Evolutionary conservation across 2,888 invertebrate genomes (phyloP).

Genomic region (Caenorhabditis uteleia): DNA sequence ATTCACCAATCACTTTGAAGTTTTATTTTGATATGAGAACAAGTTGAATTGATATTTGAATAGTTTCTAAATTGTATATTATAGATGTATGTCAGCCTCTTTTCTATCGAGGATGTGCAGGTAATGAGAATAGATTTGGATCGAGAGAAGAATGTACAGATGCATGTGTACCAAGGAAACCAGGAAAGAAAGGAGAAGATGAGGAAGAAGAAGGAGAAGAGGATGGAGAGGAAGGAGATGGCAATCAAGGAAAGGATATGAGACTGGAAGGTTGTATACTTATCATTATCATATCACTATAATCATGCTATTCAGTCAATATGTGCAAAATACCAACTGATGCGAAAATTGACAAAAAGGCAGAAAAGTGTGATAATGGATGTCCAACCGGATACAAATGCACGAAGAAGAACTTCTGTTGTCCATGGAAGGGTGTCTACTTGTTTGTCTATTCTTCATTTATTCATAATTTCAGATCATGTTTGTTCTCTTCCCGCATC

Average conservation of each 20-base stretch:
- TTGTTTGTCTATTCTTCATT: not conserved
- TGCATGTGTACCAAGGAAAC: slow-evolving; percentile 30
- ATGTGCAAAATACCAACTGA: slow-evolving; percentile 44
- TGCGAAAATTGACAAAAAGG: slow-evolving; percentile 43
- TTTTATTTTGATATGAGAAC: slow-evolving; percentile 43
- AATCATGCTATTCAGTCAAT: slow-evolving; percentile 30
- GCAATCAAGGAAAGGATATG: slow-evolving; percentile 20
- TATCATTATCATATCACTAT: not conserved
- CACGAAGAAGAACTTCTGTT: slow-evolving; percentile 49
- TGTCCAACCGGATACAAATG: slow-evolving; percentile 45
- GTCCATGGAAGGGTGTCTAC: slow-evolving; percentile 53
- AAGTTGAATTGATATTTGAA: slow-evolving; percentile 19
- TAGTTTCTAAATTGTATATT: not conserved
- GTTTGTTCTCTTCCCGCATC: slow-evolving; percentile 52
- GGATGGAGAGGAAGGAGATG: slow-evolving; percentile 2
- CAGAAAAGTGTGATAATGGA: slow-evolving; percentile 38
- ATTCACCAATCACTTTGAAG: slow-evolving; percentile 24
- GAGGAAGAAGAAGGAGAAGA: slow-evolving; percentile 7
- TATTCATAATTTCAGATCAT: slow-evolving; percentile 33
- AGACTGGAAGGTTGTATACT: slow-evolving; percentile 4
- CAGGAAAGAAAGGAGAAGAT: slow-evolving; percentile 2
- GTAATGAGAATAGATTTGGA: slow-evolving; percentile 63
- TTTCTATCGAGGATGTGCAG: slow-evolving; percentile 59
- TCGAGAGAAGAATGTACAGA: slow-evolving; percentile 53
- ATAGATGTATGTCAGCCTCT: slow-evolving; percentile 49